Evolutionary conservation across 2,888 invertebrate genomes (phyloP).

Genomic region (Operophtera brumata): DNA sequence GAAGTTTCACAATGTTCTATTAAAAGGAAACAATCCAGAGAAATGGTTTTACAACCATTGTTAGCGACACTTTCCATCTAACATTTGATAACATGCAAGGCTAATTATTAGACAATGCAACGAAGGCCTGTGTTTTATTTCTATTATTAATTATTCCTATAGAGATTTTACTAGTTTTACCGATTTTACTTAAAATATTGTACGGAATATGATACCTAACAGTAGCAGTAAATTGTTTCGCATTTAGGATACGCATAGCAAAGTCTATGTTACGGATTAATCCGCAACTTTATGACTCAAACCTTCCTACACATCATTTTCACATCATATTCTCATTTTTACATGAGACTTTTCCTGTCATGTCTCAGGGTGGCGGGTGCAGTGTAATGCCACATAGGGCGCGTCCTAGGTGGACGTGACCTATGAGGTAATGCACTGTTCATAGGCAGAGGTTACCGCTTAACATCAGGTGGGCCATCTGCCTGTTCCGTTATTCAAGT

Average conservation of each 20-base stretch:
- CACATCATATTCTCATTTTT: too few relatives aligned
- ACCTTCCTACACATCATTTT: too few relatives aligned
- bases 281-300: neutral
- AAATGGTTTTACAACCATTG: conserved; percentile 16
- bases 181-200: neutral
- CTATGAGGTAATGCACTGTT: too few relatives aligned
- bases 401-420: too few relatives aligned
- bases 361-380: too few relatives aligned
- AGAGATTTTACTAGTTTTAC: neutral
- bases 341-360: too few relatives aligned
- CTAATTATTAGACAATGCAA: neutral
- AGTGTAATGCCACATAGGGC: too few relatives aligned
- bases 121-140: neutral
- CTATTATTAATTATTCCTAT: neutral
- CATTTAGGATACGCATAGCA: too few relatives aligned
- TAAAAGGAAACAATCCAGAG: conserved; percentile 13
- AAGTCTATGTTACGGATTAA: neutral
- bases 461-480: too few relatives aligned
- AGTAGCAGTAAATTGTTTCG: neutral
- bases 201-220: too few relatives aligned
- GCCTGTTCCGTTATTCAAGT: too few relatives aligned
- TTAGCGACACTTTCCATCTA: conserved; percentile 15
- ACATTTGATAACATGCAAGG: neutral
- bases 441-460: too few relatives aligned
- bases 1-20: conserved; percentile 29